Evolutionary conservation across 2,888 invertebrate species (phyloP).

Genomic region (Priocnemis perturbator): DNA sequence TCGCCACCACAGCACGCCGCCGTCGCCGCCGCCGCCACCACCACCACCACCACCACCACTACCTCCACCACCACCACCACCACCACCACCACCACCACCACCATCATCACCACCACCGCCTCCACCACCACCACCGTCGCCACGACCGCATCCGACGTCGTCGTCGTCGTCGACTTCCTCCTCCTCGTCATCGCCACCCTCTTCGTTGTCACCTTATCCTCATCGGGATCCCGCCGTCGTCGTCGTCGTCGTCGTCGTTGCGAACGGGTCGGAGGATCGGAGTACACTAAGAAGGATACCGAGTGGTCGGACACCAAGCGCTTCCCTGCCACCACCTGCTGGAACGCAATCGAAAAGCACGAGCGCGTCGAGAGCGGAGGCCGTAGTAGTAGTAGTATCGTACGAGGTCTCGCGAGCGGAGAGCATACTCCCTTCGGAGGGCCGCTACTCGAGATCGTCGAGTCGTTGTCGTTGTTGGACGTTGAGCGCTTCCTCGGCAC

Average conservation of each 20-base stretch:
- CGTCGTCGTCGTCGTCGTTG: too few species aligned
- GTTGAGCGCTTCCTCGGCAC: too few species aligned
- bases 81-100: slow-evolving; percentile 62
- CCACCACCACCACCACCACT: slow-evolving; percentile 50
- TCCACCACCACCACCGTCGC: too few species aligned
- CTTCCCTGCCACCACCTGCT: slow-evolving; percentile 1
- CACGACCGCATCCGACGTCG: slow-evolving; percentile 65
- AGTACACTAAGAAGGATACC: slow-evolving; percentile 23
- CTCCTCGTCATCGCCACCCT: background rate
- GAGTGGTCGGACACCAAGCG: slow-evolving; percentile 7
- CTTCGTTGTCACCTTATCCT: too few species aligned
- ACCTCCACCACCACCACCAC: slow-evolving; percentile 33
- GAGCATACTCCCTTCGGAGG: too few species aligned
- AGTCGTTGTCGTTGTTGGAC: too few species aligned
- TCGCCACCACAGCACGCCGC: slow-evolving; percentile 46
- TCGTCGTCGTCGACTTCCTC: slow-evolving; percentile 37
- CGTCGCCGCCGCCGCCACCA: slow-evolving; percentile 62
- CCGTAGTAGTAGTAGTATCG: too few species aligned
- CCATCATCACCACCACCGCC: slow-evolving; percentile 59
- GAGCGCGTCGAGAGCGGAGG: too few species aligned
- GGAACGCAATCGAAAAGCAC: background rate
- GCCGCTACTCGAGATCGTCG: too few species aligned
- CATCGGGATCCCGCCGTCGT: too few species aligned
- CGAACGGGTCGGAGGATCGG: too few species aligned
- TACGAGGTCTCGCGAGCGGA: too few species aligned